A percentile compares a stretch with the other conserved stretches of the same genome.
phyloP scores from a whole-genome alignment of 2,888 invertebrate genomes.

The Congeria kusceri region DNA sequence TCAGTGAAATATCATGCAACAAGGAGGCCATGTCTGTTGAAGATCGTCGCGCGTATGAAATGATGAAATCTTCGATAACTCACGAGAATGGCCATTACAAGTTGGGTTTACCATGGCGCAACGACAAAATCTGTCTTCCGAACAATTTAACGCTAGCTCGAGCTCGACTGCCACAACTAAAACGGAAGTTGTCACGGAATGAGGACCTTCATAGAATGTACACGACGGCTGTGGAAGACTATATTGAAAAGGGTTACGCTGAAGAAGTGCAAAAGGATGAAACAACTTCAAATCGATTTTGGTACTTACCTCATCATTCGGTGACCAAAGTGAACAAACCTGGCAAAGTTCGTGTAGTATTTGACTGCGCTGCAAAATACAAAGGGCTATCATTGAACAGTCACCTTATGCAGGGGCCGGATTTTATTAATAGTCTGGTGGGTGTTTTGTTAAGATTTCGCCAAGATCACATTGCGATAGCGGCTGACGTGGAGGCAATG shows the following conservation, averaged over 20 bases:
- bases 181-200: too few species aligned
- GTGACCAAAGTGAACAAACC: too few species aligned
- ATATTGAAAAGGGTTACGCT: conserved; percentile 29
- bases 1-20: conserved; percentile 3
- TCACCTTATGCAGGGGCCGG: not conserved
- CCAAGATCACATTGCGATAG: conserved; percentile 48
- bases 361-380: too few species aligned
- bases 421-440: conserved; percentile 25
- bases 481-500: conserved; percentile 57
- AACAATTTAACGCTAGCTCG: conserved; percentile 5
- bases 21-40: conserved; percentile 28
- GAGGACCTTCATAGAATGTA: conserved; percentile 17
- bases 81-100: not conserved
- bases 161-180: too few species aligned
- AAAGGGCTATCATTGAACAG: too few species aligned
- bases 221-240: conserved; percentile 24
- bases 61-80: conserved; percentile 25
- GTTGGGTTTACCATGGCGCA: conserved; percentile 25
- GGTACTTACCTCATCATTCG: too few species aligned
- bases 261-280: not conserved
- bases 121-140: conserved; percentile 5
- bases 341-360: too few species aligned
- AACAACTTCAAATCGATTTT: too few species aligned
- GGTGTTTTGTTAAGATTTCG: conserved; percentile 45
- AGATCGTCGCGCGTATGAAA: conserved; percentile 12